Percentiles rank a stretch among this genome's conserved stretches.
Evolutionary conservation across 2,113 vertebrate genomes (phyloP).

Genomic region (Neogobius melanostomus): DNA sequence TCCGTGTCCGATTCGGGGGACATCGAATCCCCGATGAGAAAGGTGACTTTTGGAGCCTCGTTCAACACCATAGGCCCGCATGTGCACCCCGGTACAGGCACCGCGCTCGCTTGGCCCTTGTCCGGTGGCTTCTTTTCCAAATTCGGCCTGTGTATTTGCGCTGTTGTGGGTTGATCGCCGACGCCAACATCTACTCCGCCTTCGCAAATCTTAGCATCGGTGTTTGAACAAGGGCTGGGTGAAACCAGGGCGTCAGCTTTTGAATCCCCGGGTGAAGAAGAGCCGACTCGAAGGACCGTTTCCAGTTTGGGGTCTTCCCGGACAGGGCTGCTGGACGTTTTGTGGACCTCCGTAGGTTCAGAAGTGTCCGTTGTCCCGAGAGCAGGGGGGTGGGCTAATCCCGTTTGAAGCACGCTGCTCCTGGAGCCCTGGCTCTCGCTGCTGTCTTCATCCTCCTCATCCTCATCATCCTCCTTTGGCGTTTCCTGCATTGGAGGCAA

Average conservation of each 20-base stretch:
- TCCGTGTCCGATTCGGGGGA: conserved; percentile 97
- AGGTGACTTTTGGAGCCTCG: conserved; percentile 88
- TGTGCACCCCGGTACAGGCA: conserved; percentile 37
- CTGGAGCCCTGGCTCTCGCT: conserved; percentile 68
- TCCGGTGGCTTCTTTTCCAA: conserved; percentile 92
- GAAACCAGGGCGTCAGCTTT: conserved; percentile 29
- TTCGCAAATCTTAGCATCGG: conserved; percentile 42
- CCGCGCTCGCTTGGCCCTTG: conserved; percentile 72
- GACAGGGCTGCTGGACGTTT: conserved; percentile 68
- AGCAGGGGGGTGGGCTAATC: conserved; percentile 51
- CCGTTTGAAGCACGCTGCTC: conserved; percentile 73
- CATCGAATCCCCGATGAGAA: conserved; percentile 96
- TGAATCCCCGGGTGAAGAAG: conserved; percentile 71
- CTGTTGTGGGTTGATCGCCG: conserved; percentile 54
- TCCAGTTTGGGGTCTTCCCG: conserved; percentile 79
- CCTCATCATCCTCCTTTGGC: conserved; percentile 54
- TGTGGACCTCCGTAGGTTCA: conserved; percentile 64
- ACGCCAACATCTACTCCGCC: conserved; percentile 48
- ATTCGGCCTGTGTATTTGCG: conserved; percentile 57
- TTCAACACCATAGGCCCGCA: conserved; percentile 45
- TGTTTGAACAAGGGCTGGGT: neutral
- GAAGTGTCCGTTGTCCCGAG: conserved; percentile 71
- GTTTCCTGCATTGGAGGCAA: conserved; percentile 34
- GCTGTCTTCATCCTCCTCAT: conserved; percentile 52
- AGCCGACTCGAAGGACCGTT: conserved; percentile 75